A percentile compares a stretch with the other conserved stretches of the same genome.
phyloP scores from a whole-genome alignment of 1,140 invertebrate species.

The Drosophila parvula region DNA sequence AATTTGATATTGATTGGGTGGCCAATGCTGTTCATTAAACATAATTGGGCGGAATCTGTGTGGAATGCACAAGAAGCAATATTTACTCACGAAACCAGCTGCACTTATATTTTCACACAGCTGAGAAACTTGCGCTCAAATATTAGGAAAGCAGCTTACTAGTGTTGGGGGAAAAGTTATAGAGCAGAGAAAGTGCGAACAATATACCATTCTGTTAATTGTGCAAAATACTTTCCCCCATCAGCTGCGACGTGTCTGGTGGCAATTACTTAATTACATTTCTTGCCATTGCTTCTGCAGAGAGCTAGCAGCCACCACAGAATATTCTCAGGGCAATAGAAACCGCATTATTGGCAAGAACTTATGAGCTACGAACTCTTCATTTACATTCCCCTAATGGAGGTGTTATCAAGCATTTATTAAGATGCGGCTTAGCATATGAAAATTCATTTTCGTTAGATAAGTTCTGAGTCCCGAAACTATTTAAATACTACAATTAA shows the following conservation, averaged over 20 bases:
- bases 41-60: neutral
- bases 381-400: neutral
- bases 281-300: constrained; percentile 8
- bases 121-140: neutral
- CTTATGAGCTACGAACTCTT: neutral
- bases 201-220: constrained; percentile 29
- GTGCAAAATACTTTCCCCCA: constrained; percentile 3
- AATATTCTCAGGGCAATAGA: constrained; percentile 29
- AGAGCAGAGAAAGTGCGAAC: constrained; percentile 18
- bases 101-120: neutral
- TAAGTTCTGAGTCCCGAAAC: too few species aligned
- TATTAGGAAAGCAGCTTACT: neutral
- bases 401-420: neutral
- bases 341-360: constrained; percentile 5
- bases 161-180: neutral
- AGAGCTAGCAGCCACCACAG: constrained; percentile 21
- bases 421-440: too few species aligned
- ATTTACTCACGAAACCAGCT: neutral
- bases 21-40: too few species aligned
- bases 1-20: neutral
- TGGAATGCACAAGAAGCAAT: neutral
- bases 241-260: neutral
- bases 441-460: too few species aligned
- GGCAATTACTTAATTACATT: constrained; percentile 64
- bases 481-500: too few species aligned